Conservation (phyloP, 2,888 invertebrate species). For the Tholera decimalis region DNA sequence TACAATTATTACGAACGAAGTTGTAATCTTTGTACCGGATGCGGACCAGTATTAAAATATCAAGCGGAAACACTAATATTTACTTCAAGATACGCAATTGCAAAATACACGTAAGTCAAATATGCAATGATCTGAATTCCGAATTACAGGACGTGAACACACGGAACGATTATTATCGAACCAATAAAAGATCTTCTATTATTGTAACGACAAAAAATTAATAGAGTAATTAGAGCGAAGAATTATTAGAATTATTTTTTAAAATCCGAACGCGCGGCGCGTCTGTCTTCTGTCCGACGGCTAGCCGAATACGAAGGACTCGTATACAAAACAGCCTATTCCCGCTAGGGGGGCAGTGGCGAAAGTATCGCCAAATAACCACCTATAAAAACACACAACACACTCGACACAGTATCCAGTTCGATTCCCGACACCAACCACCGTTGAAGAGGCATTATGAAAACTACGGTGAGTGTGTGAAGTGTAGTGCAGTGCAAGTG, state of each 20-base stretch:
- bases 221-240: conserved; percentile 40
- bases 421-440: conserved; percentile 88
- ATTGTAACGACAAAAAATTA: conserved; percentile 2
- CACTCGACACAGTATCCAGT: conserved; percentile 85
- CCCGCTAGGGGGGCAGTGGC: conserved; percentile 87
- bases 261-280: conserved; percentile 77
- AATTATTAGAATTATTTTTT: conserved; percentile 42
- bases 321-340: conserved; percentile 71
- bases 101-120: conserved; percentile 46
- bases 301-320: conserved; percentile 87
- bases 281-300: conserved; percentile 79
- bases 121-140: conserved; percentile 22
- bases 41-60: conserved; percentile 54
- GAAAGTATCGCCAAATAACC: conserved; percentile 90
- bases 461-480: conserved; percentile 87
- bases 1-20: conserved; percentile 49
- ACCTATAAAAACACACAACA: conserved; percentile 90
- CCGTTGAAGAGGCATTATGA: conserved; percentile 89
- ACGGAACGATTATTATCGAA: conserved; percentile 30
- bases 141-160: conserved; percentile 18
- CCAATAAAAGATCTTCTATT: conserved; percentile 11
- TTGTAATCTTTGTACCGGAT: conserved; percentile 60
- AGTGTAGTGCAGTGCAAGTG: conserved; percentile 81
- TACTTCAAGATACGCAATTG: conserved; percentile 50
- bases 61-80: conserved; percentile 64